Base-by-base conservation (phyloP, 2,797 vertebrate species). In the Danio tinwini region DNA sequence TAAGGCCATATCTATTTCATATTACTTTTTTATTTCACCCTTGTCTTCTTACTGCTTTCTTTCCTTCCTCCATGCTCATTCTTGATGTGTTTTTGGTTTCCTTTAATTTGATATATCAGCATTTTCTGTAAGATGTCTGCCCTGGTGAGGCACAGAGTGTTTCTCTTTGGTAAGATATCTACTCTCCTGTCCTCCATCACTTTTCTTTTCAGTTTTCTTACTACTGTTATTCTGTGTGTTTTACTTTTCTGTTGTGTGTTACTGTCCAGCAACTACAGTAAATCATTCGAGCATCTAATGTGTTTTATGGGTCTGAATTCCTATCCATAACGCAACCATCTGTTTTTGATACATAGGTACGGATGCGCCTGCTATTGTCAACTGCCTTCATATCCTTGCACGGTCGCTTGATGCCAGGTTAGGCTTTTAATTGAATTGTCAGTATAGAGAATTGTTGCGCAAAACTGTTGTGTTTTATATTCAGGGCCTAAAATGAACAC, bases 41-140 rank as follows among this genome's bases (percentile, higher is more conserved):
- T 81, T 12, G 47, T 13, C 16, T 56, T 49, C 29, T 59, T 40
- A 67, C 67, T 81, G 63, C n/a, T 1, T 42, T 14, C 17, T 74
- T 80, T 74, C 11, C 58, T 76, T 58, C 74, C 59, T 76, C 44
- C 29, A 55, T 37, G 71, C 19, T 85, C 74, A 58, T 68, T 53
- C 72, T 65, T 53, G 19, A n/a, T 74, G 19, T n/a, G 55, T 29
- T 21, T 58, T 53, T 55, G 63, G 67, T 52, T 79, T 50, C 9
- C 7, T 86, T 80, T 74, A 9, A 29, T 86, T 85, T 83, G 19
- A 21, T 39, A 76, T 71, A 85, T 64, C 90, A 98, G 97, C 92
- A 96, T 98, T 87, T 98, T 98, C 94, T 97, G 96, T 95, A 98
- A 97, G 93, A 95, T 98, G 88, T 94, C 96, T 0, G 96, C 94